phyloP scores from a whole-genome alignment of 37 sponge, comb jelly and placozoan genomes.

The Chondrosia reniformis region DNA sequence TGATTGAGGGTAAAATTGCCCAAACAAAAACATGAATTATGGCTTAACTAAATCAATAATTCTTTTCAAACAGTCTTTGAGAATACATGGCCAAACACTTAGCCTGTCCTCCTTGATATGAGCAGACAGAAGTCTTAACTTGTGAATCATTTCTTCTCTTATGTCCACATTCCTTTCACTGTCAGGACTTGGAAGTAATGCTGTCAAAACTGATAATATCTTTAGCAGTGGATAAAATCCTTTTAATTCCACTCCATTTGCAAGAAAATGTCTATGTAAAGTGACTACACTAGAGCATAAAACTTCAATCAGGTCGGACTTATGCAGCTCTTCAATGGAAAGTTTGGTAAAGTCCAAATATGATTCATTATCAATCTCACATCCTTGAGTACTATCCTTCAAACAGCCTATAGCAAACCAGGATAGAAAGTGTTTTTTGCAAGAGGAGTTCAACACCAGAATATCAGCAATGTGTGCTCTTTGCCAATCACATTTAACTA shows the following conservation, averaged over 20 bases:
- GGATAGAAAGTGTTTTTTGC: background rate
- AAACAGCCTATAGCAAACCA: background rate
- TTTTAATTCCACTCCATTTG: background rate
- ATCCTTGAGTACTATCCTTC: background rate
- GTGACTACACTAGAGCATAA: background rate
- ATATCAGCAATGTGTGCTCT: background rate
- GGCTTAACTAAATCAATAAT: conserved; percentile 9
- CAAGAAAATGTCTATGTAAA: background rate
- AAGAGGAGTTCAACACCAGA: background rate
- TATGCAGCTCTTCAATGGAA: background rate
- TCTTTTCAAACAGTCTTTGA: conserved; percentile 14
- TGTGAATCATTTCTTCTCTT: too few species aligned
- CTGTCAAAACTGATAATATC: background rate
- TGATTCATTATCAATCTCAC: background rate
- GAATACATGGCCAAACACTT: background rate
- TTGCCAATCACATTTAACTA: background rate
- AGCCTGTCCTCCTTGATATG: background rate
- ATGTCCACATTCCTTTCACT: too few species aligned
- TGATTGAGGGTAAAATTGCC: background rate
- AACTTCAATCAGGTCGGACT: background rate
- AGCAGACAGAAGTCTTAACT: background rate
- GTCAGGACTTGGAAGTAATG: too few species aligned
- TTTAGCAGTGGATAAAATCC: conserved; percentile 2
- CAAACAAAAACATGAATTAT: background rate
- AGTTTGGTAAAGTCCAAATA: background rate